Conservation (phyloP, 2,797 vertebrate species). For the Distichodus sexfasciatus region DNA sequence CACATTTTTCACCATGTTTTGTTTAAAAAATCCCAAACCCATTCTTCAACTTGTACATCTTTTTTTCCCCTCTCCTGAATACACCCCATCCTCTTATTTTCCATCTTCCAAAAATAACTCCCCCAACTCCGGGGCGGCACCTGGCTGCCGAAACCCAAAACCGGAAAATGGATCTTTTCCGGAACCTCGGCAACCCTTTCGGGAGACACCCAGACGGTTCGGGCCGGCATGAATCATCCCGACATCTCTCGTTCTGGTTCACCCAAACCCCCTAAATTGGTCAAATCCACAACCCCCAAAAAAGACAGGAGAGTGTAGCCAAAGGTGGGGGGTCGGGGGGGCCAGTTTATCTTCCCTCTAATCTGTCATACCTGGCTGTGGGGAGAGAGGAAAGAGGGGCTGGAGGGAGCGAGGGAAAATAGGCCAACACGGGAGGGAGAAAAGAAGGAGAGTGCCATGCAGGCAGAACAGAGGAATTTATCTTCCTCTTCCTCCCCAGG, state of each 20-base stretch:
- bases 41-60: no score
- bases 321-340: conserved; percentile 11
- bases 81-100: no score
- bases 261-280: conserved; percentile 61
- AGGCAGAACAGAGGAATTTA: conserved; percentile 32
- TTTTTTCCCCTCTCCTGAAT: no score
- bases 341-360: conserved; percentile 10
- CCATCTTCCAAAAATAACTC: conserved; percentile 53
- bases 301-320: background rate
- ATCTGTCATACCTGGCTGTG: conserved; percentile 16
- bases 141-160: conserved; percentile 43
- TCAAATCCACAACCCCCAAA: conserved; percentile 49
- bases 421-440: background rate
- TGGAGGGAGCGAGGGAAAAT: conserved; percentile 1
- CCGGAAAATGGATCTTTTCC: conserved; percentile 35
- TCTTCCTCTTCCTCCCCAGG: conserved; percentile 22
- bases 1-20: no score
- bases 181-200: conserved; percentile 40
- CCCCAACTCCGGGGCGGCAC: conserved; percentile 46
- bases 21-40: no score
- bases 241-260: conserved; percentile 46
- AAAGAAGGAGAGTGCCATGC: conserved; percentile 7
- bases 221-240: conserved; percentile 58
- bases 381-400: background rate
- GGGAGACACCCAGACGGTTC: conserved; percentile 56